These are phyloP conservation scores for Chloroceryle amazona DNA, from an alignment of 2,797 vertebrate genomes.

Conservation along the genomic window DNA sequence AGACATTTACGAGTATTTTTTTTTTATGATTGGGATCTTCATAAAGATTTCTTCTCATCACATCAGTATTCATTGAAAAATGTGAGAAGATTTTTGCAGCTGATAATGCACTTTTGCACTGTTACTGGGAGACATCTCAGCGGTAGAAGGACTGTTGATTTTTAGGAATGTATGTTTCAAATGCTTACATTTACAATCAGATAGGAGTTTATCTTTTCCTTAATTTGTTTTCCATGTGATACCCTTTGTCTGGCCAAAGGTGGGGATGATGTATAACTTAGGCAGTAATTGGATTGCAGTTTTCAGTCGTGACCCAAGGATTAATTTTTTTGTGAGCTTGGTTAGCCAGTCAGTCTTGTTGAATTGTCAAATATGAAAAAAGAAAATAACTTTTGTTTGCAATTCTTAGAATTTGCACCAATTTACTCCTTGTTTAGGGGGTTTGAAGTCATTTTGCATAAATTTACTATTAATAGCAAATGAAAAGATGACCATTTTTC, in stretches of 20 bases:
- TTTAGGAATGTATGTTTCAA: background rate
- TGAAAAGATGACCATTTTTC: background rate
- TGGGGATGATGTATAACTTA: background rate
- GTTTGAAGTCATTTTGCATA: background rate
- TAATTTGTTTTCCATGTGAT: background rate
- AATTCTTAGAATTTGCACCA: background rate
- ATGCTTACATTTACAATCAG: background rate
- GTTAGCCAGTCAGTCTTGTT: background rate
- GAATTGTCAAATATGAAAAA: background rate
- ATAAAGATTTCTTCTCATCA: background rate
- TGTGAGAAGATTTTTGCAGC: background rate
- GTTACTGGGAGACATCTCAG: background rate
- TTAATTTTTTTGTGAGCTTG: background rate
- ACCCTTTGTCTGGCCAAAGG: background rate
- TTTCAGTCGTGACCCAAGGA: background rate
- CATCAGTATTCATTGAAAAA: background rate
- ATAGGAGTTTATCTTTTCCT: background rate
- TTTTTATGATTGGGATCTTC: background rate
- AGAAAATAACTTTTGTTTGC: background rate
- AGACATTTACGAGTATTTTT: background rate
- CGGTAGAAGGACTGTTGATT: background rate
- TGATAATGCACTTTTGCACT: background rate
- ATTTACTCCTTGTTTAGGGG: background rate
- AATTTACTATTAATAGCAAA: background rate
- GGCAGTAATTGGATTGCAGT: background rate